Base-by-base conservation (phyloP, 2,113 vertebrate genomes). In the Carettochelys insculpta region DNA sequence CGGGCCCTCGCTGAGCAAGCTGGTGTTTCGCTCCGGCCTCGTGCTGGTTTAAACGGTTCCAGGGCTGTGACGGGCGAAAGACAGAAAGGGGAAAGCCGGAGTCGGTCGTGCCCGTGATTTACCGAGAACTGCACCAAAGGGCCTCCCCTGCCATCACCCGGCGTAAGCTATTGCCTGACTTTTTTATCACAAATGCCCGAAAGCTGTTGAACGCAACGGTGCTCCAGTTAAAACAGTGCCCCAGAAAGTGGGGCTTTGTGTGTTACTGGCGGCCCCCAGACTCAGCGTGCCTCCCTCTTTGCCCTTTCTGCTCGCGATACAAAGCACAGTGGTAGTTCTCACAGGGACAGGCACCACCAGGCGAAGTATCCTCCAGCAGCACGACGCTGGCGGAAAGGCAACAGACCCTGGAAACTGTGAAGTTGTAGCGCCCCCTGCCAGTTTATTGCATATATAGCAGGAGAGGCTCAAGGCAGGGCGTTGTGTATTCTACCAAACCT, bases 391-490 rank as follows among this genome's bases (percentile, higher is more conserved):
- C 6, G 2, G 48, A 0, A 13, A 20, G n/a, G 1, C 20, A 5
- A 3, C 29, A 11, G 2, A 8, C 25, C 1, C 31, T 0, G 9
- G 65, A 77, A 97, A 98, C 68, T 34, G 92, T 94, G 96, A 92
- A 90, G 94, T 91, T 43, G 86, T 94, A 97, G 96, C 95, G 92
- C 97, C 97, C 95, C 93, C 97, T 98, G 95, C 93, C 94, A 89
- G 95, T 81, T 1, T 0, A 24, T 3, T 20, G 11, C 25, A 4
- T 38, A 38, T 83, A 93, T 50, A 51, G 76, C 85, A 3, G 8
- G 51, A 52, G 31, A 47, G 68, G 6, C 8, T 29, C 25, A 24
- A 20, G 22, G 41, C 3, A n/a, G 58, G 2, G 16, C 22, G 61
- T 22, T 68, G 61, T 16, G 58, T 34, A 9, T 38, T 22, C 9